Percentiles rank a stretch among this genome's conserved stretches.
Conservation (phyloP, 2,888 invertebrate species). For the Lumbricus terrestris region DNA sequence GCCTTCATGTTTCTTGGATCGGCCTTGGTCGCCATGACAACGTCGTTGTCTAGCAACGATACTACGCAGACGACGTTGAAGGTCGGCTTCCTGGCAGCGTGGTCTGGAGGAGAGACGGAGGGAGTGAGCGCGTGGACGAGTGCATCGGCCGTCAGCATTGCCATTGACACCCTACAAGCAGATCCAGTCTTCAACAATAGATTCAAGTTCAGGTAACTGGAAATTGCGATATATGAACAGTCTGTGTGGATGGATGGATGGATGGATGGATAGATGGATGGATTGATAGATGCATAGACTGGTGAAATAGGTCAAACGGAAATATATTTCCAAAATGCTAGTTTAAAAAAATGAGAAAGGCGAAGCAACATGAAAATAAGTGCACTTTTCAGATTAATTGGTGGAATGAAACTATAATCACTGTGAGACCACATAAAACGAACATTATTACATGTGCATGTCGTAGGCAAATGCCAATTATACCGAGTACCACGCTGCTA, state of each 20-base stretch:
- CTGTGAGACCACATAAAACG: too few relatives aligned
- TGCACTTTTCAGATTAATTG: too few relatives aligned
- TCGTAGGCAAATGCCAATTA: neutral
- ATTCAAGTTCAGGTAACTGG: slow-evolving; percentile 32
- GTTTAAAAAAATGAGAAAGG: too few relatives aligned
- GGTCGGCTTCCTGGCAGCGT: slow-evolving; percentile 39
- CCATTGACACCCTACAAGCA: slow-evolving; percentile 32
- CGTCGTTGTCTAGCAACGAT: neutral
- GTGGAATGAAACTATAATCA: too few relatives aligned
- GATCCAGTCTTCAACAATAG: slow-evolving; percentile 31
- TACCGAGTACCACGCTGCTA: too few relatives aligned
- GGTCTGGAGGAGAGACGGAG: slow-evolving; percentile 32
- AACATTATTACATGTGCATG: too few relatives aligned
- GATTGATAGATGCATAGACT: too few relatives aligned
- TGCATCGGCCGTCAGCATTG: slow-evolving; percentile 38
- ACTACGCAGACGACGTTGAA: slow-evolving; percentile 25
- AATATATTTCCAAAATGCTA: too few relatives aligned
- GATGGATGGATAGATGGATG: neutral
- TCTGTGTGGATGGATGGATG: neutral
- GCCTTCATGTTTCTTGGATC: neutral
- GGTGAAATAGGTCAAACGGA: too few relatives aligned
- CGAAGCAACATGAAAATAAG: too few relatives aligned
- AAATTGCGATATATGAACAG: neutral
- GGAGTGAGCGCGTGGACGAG: slow-evolving; percentile 38
- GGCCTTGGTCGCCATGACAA: neutral